A percentile compares a stretch with the other conserved stretches of the same genome.
Evolutionary conservation across 1,140 invertebrate species (phyloP).

Genomic region (Agrilus planipennis): DNA sequence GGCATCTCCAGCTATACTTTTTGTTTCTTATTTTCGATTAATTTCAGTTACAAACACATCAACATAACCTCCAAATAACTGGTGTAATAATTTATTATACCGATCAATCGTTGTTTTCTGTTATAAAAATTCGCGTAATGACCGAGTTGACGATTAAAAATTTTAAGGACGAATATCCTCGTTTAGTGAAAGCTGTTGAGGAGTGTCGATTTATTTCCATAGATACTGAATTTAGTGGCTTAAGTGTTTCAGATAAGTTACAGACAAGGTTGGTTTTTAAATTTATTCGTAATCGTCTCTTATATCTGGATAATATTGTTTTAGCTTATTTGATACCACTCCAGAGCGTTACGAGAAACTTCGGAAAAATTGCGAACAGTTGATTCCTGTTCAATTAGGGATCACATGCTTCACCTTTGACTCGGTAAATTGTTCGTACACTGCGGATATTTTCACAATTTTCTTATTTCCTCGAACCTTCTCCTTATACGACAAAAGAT

Average conservation of each 20-base stretch:
- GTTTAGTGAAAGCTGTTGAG: slow-evolving; percentile 20
- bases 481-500: slow-evolving; percentile 43
- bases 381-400: slow-evolving; percentile 51
- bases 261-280: slow-evolving; percentile 18
- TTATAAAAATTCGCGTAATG: slow-evolving; percentile 17
- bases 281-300: background rate
- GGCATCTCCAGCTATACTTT: slow-evolving; percentile 55
- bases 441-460: slow-evolving; percentile 50
- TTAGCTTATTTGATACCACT: slow-evolving; percentile 57
- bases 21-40: slow-evolving; percentile 16
- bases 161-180: slow-evolving; percentile 19
- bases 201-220: slow-evolving; percentile 23
- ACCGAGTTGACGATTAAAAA: slow-evolving; percentile 22
- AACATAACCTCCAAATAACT: background rate
- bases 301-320: slow-evolving; percentile 27
- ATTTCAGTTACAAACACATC: background rate
- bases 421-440: slow-evolving; percentile 42
- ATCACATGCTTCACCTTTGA: slow-evolving; percentile 48
- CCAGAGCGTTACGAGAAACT: slow-evolving; percentile 49
- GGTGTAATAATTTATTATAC: background rate
- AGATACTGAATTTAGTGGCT: slow-evolving; percentile 29
- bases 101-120: too few species aligned
- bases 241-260: slow-evolving; percentile 19
- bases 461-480: slow-evolving; percentile 51
- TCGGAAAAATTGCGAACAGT: slow-evolving; percentile 41